Percentiles rank a stretch among this genome's conserved stretches.
phyloP scores from a whole-genome alignment of 2,888 invertebrate genomes.

The Andrena flavipes region DNA sequence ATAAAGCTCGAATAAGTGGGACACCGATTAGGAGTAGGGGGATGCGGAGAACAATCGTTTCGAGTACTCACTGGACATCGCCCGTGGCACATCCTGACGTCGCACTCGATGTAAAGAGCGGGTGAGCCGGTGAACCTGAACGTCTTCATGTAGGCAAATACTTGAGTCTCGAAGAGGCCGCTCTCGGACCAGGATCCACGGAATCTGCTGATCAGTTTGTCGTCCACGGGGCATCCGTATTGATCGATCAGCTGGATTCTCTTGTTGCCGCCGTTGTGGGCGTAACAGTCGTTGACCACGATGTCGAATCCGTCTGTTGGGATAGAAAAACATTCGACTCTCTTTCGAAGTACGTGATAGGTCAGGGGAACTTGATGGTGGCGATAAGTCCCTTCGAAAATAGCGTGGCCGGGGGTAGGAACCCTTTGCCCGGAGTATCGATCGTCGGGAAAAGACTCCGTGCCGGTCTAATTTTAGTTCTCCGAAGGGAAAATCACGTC shows the following conservation, averaged over 20 bases:
- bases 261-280: slow-evolving; percentile 97
- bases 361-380: background rate
- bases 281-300: slow-evolving; percentile 97
- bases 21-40: background rate
- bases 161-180: slow-evolving; percentile 96
- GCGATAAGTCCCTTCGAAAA: background rate
- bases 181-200: slow-evolving; percentile 97
- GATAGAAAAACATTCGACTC: background rate
- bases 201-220: slow-evolving; percentile 96
- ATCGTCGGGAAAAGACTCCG: background rate
- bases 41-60: background rate
- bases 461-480: slow-evolving; percentile 32
- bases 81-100: slow-evolving; percentile 98
- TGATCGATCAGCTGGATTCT: slow-evolving; percentile 96
- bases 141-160: slow-evolving; percentile 97
- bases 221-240: slow-evolving; percentile 96
- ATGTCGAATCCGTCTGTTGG: slow-evolving; percentile 96
- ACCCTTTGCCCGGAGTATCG: background rate
- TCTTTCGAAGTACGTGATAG: background rate
- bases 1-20: background rate
- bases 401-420: background rate
- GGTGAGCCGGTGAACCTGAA: slow-evolving; percentile 97
- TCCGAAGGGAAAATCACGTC: slow-evolving; percentile 5
- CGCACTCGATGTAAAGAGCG: slow-evolving; percentile 97
- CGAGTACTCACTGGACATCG: slow-evolving; percentile 92